These are phyloP conservation scores for Acronicta aceris DNA, from an alignment of 2,888 invertebrate species.

Conservation along the genomic window DNA sequence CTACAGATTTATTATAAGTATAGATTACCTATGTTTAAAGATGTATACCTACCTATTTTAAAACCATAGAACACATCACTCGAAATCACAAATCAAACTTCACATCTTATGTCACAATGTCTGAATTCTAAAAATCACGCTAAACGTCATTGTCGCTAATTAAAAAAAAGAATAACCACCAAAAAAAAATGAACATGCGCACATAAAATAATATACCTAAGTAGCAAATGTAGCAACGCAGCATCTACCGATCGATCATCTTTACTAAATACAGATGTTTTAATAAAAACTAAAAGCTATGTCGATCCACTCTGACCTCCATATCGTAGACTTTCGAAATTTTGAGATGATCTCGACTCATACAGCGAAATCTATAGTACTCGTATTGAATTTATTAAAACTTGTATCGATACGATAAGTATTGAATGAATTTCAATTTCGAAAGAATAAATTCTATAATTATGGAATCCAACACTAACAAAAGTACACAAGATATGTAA, in stretches of 20 bases:
- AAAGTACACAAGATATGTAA: too few species aligned
- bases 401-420: neutral
- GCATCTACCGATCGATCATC: slow-evolving; percentile 1
- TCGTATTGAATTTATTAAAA: slow-evolving; percentile 13
- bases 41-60: neutral
- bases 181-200: neutral
- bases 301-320: slow-evolving; percentile 35
- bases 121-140: neutral
- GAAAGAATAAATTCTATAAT: neutral
- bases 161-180: slow-evolving; percentile 1
- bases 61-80: neutral
- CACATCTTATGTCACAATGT: neutral
- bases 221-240: too few species aligned
- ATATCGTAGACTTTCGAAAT: slow-evolving; percentile 46
- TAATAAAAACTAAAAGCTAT: slow-evolving; percentile 12
- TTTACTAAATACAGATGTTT: slow-evolving; percentile 37
- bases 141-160: neutral
- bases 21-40: too few species aligned
- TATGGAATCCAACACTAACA: neutral
- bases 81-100: neutral
- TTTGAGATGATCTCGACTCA: slow-evolving; percentile 18
- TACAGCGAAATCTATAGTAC: slow-evolving; percentile 4
- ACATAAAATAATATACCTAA: neutral
- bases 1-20: too few species aligned
- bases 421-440: slow-evolving; percentile 13